Evolutionary conservation across 2,113 vertebrate genomes (phyloP), one percentile per base, ranked within the genome.

Genomic region (Danionella cerebrum): DNA sequence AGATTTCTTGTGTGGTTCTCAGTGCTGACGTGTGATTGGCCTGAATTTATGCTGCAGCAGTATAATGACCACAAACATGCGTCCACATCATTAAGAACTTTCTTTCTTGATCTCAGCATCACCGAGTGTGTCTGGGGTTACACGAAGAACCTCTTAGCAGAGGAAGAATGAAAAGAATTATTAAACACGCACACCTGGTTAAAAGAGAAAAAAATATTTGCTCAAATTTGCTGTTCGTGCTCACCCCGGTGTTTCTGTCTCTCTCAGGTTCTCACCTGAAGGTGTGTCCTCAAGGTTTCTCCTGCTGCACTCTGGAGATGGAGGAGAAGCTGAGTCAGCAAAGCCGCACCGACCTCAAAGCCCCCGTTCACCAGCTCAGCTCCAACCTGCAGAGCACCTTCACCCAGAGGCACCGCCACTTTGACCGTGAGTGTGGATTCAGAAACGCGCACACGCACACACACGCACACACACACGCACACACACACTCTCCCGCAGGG

Each of bases 241-340:
- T 18, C 22, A 41, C 16, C 55, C 4, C 6, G 64, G 18, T 50
- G 41, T 38, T 7, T 38, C 18, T 68, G n/a, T 70, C 25, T 60
- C 87, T 90, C 52, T 10, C 81, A 99, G 96, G 92, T 73, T 92
- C 93, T 45, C 88, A 93, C 53, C 84, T 98, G 85, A 98, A 97
- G 82, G 93, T 99, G 68, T 99, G 96, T 83, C 89, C 91, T 0
- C 94, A 92, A 81, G 90, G 88, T 70, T 93, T 89, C 85, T 97
- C 95, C 1, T 99, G 96, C 89, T 99, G 96, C 83, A 96, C 95
- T n/a, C 83, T 90, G 81, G 93, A 94, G 77, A 98, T 98, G 95
- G 96, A 99, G 75, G 95, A 99, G 81, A 96, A 93, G 75, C 91
- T 97, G 76, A 89, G 91, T 67, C 90, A 94, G 75, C 93, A 94